Evolutionary conservation across 2,797 vertebrate genomes (phyloP).

Genomic region (Mormyrops boulengeri): DNA sequence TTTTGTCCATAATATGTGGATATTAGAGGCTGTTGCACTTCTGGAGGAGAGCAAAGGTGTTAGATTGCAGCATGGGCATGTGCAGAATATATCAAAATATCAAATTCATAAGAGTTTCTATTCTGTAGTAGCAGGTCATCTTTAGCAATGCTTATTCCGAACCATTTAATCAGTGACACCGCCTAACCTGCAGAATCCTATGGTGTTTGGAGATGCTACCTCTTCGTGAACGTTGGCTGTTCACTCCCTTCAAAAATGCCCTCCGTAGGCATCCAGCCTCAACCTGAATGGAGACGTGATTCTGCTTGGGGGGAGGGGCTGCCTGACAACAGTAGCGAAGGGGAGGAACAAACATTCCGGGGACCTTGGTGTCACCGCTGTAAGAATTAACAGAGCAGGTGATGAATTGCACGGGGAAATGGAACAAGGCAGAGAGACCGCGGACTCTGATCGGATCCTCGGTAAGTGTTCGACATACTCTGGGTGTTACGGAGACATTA

Average conservation of each 20-base stretch:
- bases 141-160: not conserved
- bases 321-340: not conserved
- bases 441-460: not conserved
- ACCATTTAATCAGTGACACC: not conserved
- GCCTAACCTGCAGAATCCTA: not conserved
- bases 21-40: not conserved
- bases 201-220: not conserved
- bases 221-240: not conserved
- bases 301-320: not conserved
- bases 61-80: not conserved
- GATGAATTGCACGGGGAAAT: not conserved
- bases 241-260: not conserved
- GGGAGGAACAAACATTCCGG: not conserved
- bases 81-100: not conserved
- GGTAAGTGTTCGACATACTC: not conserved
- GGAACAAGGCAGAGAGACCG: not conserved
- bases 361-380: not conserved
- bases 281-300: not conserved
- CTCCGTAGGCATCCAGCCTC: not conserved
- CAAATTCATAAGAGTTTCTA: not conserved
- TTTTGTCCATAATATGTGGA: not conserved
- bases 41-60: not conserved
- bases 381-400: not conserved
- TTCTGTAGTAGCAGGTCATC: not conserved
- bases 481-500: not conserved